These are phyloP conservation scores for Lonchura striata DNA, from an alignment of 2,113 vertebrate species.

Conservation along the genomic window DNA sequence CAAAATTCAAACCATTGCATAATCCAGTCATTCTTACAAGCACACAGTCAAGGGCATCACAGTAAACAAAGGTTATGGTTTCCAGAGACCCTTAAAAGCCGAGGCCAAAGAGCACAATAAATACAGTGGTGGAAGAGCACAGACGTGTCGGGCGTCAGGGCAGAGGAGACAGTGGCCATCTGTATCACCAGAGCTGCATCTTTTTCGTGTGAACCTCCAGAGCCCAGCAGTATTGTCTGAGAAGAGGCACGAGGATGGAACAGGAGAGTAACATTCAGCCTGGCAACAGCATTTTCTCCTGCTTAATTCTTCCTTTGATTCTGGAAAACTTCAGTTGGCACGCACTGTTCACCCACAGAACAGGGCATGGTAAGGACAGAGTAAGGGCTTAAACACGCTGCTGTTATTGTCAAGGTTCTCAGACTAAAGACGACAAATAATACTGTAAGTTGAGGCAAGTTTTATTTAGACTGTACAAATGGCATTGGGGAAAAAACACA, in stretches of 20 bases:
- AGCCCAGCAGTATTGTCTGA: neutral
- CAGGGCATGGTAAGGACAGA: neutral
- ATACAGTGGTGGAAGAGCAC: neutral
- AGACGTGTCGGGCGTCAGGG: neutral
- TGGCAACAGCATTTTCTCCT: neutral
- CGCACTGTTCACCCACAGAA: neutral
- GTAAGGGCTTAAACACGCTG: neutral
- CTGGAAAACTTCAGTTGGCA: neutral
- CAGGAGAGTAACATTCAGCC: neutral
- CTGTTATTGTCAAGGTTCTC: neutral
- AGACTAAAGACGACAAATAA: conserved; percentile 45
- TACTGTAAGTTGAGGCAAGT: conserved; percentile 84
- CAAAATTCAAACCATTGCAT: neutral
- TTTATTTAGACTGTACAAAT: conserved; percentile 88
- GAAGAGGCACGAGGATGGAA: neutral
- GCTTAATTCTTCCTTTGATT: neutral
- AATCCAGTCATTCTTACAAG: neutral
- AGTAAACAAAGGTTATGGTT: neutral
- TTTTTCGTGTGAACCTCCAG: neutral
- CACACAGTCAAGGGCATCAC: neutral
- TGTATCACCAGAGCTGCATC: neutral
- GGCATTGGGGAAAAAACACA: conserved; percentile 62
- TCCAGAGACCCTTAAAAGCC: neutral
- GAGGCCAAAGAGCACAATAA: neutral
- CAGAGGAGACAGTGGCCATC: neutral